Base-by-base conservation (phyloP, 2,888 invertebrate species). In the Apotomis capreana region DNA sequence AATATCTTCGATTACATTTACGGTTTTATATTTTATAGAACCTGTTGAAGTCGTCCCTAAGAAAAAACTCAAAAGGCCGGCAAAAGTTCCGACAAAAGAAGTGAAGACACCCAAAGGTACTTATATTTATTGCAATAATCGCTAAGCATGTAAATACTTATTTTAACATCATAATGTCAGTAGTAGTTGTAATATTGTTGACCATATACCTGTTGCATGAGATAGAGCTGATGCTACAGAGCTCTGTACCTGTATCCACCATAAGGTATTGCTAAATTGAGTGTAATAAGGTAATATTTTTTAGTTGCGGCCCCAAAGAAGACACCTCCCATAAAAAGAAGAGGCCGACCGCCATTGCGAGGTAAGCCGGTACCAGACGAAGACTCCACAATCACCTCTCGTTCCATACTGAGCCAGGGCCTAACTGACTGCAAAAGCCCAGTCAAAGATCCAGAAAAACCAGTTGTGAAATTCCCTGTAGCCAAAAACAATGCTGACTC, bases 401-500 rank as follows among this genome's bases (percentile, higher is more conserved):
- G 68, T 9, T 72, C 63, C 36, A 63, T 72, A 13, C 12, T 63
- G 46, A 59, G 37, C 46, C 59, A 58, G 36, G 15, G 58, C 3
- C 37, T 54, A 36, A 4, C 49, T 3, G 68, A 72, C 15, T 3
- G 8, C 12, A 52, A 63, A 59, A 15, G 57, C 26, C 60, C 61
- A 13, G 40, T 54, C 15, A 68, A 44, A 37, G 71, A 68, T 5
- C 26, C 40, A 10, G 57, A 68, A 51, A 68, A 55, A 49, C 15
- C 55, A 5, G n/a, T 65, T 3, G 13, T 55, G 55, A 64, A 55
- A 68, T 5, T 68, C 52, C 61, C 49, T n/a, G 26, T 54, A 12
- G 67, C 61, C 12, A 67, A 77, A 3, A 58, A 69, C 0, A 62
- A 70, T 5, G 76, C 80, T 3, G 75, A 74, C 0, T 81, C 84